Percentiles rank a stretch among this genome's conserved stretches.
Evolutionary conservation across 2,888 invertebrate species (phyloP).

Genomic region (Apodemia duryi): DNA sequence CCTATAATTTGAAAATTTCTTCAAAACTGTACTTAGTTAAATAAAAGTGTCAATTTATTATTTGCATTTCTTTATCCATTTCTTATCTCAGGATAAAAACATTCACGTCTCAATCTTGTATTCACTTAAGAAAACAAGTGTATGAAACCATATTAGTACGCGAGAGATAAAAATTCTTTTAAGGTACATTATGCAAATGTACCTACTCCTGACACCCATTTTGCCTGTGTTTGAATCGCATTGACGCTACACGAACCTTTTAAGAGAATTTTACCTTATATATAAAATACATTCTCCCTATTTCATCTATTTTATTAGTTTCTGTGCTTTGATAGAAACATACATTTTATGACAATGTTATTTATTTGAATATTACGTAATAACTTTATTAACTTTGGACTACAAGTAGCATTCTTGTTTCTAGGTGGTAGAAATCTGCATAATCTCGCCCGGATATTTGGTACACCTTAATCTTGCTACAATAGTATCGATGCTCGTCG

Average conservation of each 20-base stretch:
- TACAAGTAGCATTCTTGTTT: neutral
- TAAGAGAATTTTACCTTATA: constrained; percentile 7
- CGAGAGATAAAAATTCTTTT: constrained; percentile 28
- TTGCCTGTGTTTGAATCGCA: neutral
- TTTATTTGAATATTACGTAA: neutral
- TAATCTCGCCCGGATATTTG: too few species aligned
- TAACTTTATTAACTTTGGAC: neutral
- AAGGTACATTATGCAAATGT: constrained; percentile 38
- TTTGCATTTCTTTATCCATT: too few species aligned
- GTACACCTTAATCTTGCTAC: too few species aligned
- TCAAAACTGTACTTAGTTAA: neutral
- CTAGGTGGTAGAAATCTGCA: neutral
- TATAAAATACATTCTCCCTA: neutral
- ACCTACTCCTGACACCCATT: neutral
- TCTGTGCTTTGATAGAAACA: neutral
- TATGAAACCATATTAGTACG: constrained; percentile 19
- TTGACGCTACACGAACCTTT: constrained; percentile 9
- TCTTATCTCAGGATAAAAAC: neutral
- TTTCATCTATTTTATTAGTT: constrained; percentile 2
- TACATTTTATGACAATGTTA: neutral
- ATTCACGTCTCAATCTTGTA: neutral
- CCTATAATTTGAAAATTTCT: too few species aligned
- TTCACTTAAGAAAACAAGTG: constrained; percentile 6
- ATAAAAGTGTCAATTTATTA: too few species aligned
- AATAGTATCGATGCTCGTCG: too few species aligned